These are phyloP conservation scores for Parambassis ranga DNA, from an alignment of 2,797 vertebrate species.

Conservation along the genomic window DNA sequence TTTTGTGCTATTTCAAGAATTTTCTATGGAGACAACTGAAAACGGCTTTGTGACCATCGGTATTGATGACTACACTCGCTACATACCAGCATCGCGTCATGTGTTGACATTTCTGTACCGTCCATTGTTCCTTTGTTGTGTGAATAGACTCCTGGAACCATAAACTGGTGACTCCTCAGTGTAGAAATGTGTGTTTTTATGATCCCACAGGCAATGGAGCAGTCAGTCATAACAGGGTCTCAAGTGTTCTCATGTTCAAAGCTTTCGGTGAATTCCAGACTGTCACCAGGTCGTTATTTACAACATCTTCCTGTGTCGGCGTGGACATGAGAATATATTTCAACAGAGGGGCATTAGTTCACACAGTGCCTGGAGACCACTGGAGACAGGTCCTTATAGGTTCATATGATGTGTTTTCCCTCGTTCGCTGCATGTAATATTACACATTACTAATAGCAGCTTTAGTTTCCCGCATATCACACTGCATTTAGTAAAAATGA, in stretches of 20 bases:
- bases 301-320: not conserved
- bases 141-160: not conserved
- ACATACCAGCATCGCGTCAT: conserved; percentile 3
- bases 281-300: conserved; percentile 13
- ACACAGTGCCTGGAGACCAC: not conserved
- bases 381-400: not conserved
- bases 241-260: conserved; percentile 19
- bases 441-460: too few relatives aligned
- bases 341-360: not conserved
- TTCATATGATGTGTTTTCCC: too few relatives aligned
- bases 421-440: too few relatives aligned
- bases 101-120: not conserved
- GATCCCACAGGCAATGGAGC: conserved; percentile 10
- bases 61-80: not conserved
- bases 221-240: conserved; percentile 1
- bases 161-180: conserved; percentile 14
- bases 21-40: not conserved
- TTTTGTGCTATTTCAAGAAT: conserved; percentile 22
- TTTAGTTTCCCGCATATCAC: not conserved
- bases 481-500: not conserved
- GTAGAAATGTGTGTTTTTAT: too few relatives aligned
- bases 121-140: not conserved
- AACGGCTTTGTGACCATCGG: conserved; percentile 18
- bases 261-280: conserved; percentile 23
- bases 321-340: not conserved